A percentile compares a stretch with the other conserved stretches of the same genome.
phyloP scores from a whole-genome alignment of 2,888 invertebrate genomes.

The Iselma pallidipennis region DNA sequence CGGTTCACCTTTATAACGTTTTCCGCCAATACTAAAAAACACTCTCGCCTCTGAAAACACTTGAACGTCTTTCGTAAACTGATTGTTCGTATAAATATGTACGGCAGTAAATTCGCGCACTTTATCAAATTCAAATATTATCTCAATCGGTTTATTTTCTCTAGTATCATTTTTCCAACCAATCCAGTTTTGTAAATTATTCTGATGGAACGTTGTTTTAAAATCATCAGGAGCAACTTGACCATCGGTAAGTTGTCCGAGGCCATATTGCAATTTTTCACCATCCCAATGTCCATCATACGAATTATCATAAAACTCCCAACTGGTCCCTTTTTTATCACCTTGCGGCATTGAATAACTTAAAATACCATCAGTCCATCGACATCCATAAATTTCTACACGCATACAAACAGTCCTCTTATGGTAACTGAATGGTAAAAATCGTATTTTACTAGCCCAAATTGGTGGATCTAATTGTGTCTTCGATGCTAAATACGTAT shows the following conservation, averaged over 20 bases:
- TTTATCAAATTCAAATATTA: conserved; percentile 82
- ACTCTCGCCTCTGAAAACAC: conserved; percentile 81
- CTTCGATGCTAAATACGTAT: conserved; percentile 83
- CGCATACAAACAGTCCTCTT: conserved; percentile 89
- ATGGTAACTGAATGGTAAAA: conserved; percentile 83
- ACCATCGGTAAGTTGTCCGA: conserved; percentile 86
- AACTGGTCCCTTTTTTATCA: conserved; percentile 75
- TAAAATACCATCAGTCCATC: conserved; percentile 81
- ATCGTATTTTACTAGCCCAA: conserved; percentile 82
- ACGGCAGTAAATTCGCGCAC: conserved; percentile 85
- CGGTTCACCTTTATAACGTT: conserved; percentile 75
- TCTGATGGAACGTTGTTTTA: conserved; percentile 66
- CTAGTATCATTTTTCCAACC: conserved; percentile 86
- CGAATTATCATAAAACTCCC: conserved; percentile 81
- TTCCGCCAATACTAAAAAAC: conserved; percentile 81
- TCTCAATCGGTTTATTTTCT: conserved; percentile 64
- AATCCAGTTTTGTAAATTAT: conserved; percentile 74
- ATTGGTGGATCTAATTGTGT: conserved; percentile 79
- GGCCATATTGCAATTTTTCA: conserved; percentile 72
- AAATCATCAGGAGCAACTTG: conserved; percentile 76
- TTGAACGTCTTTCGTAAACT: conserved; percentile 82
- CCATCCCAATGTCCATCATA: conserved; percentile 86
- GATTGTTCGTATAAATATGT: conserved; percentile 82
- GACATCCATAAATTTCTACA: conserved; percentile 87
- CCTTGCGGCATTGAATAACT: conserved; percentile 90